Percentiles rank a stretch among this genome's conserved stretches.
Evolutionary conservation across 2,888 invertebrate genomes (phyloP).

Genomic region (Amphiduros pacificus): DNA sequence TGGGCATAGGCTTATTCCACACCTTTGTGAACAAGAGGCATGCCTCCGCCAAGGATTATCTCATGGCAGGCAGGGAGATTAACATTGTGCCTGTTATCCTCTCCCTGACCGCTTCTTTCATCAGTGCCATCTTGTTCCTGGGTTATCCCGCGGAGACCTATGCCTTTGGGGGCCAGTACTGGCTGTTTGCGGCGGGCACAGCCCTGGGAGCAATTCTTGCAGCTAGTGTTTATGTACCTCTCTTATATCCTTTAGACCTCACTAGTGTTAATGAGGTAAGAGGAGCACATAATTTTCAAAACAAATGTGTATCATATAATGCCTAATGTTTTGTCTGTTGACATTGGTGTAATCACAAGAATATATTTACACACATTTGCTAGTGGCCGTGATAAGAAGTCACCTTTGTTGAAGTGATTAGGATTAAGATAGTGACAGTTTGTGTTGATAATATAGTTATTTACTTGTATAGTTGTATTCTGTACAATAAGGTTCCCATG

Average conservation of each 20-base stretch:
- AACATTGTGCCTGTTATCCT: background rate
- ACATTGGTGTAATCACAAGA: too few relatives aligned
- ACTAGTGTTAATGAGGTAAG: slow-evolving; percentile 15
- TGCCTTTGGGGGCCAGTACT: slow-evolving; percentile 7
- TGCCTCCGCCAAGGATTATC: background rate
- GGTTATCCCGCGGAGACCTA: slow-evolving; percentile 1
- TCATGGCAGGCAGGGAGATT: background rate
- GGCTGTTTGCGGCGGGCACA: slow-evolving; percentile 2
- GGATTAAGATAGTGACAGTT: too few relatives aligned
- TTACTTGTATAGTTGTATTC: too few relatives aligned
- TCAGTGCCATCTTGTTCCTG: background rate
- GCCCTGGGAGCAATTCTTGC: slow-evolving; percentile 6
- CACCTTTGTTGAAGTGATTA: too few relatives aligned
- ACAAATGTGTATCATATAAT: too few relatives aligned
- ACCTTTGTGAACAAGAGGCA: background rate
- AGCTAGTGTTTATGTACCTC: slow-evolving; percentile 4
- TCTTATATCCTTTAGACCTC: slow-evolving; percentile 7
- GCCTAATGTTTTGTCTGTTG: too few relatives aligned
- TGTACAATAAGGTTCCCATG: too few relatives aligned
- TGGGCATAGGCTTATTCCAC: background rate
- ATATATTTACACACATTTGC: too few relatives aligned
- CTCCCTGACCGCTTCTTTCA: background rate
- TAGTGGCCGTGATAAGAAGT: too few relatives aligned
- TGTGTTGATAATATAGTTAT: too few relatives aligned
- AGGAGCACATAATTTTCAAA: too few relatives aligned